Percentiles rank a stretch among this genome's conserved stretches.
phyloP scores from a whole-genome alignment of 2,888 invertebrate genomes.

The Lepidocyrtoides sp. region DNA sequence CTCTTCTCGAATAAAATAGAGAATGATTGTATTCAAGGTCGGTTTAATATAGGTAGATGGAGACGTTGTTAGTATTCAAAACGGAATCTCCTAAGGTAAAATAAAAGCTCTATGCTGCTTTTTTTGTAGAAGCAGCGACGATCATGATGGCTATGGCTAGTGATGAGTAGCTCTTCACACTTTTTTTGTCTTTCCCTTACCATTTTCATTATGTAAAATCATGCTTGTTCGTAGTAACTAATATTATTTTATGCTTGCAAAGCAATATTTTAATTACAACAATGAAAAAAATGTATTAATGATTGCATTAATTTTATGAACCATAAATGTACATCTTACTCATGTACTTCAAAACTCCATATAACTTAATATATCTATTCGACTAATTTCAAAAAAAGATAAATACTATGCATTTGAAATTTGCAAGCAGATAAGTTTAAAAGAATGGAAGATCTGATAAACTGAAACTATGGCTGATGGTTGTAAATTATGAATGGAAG shows the following conservation, averaged over 20 bases:
- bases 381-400: no score
- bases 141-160: neutral
- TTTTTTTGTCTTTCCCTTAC: neutral
- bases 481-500: slow-evolving; percentile 5
- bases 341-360: no score
- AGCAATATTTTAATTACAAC: no score
- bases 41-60: neutral
- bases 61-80: neutral
- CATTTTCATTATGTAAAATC: neutral
- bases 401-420: neutral
- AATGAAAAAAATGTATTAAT: no score
- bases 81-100: slow-evolving; percentile 41
- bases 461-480: no score
- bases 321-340: no score
- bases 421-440: neutral
- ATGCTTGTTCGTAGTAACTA: neutral
- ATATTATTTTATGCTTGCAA: neutral
- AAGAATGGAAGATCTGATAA: slow-evolving; percentile 34
- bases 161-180: neutral
- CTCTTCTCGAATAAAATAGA: slow-evolving; percentile 56
- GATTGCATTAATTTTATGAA: no score
- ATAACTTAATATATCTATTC: no score
- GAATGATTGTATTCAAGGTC: slow-evolving; percentile 75
- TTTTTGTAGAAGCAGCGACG: neutral
- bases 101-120: slow-evolving; percentile 9